A percentile compares a stretch with the other conserved stretches of the same genome.
These are phyloP conservation scores for Amorpha juglandis DNA, from an alignment of 2,888 invertebrate species.

Conservation along the genomic window DNA sequence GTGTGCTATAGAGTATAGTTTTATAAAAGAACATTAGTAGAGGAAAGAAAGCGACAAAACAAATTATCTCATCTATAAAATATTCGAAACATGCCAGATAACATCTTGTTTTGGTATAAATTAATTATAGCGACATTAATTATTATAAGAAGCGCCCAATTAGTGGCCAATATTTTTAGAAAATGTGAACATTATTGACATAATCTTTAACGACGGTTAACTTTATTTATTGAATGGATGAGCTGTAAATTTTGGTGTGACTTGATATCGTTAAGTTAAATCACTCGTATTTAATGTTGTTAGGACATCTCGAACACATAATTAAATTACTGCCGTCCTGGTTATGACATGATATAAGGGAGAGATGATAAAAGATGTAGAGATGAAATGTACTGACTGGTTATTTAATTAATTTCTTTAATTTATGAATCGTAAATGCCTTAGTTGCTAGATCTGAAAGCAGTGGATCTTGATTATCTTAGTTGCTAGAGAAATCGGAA, in stretches of 20 bases:
- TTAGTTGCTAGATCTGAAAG: too few relatives aligned
- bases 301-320: slow-evolving; percentile 5
- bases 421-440: too few relatives aligned
- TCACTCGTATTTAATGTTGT: slow-evolving; percentile 12
- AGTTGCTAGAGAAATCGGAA: too few relatives aligned
- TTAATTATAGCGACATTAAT: slow-evolving; percentile 69
- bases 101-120: slow-evolving; percentile 65
- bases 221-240: slow-evolving; percentile 32
- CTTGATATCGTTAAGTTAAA: slow-evolving; percentile 11
- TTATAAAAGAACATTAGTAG: slow-evolving; percentile 12
- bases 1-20: not conserved
- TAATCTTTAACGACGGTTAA: slow-evolving; percentile 37
- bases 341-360: too few relatives aligned
- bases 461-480: too few relatives aligned
- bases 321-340: not conserved
- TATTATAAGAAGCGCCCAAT: slow-evolving; percentile 64
- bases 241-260: slow-evolving; percentile 24
- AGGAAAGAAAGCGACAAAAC: slow-evolving; percentile 57
- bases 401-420: too few relatives aligned
- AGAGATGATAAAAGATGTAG: too few relatives aligned
- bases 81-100: slow-evolving; percentile 63
- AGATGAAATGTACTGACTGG: too few relatives aligned
- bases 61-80: slow-evolving; percentile 71
- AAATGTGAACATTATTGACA: slow-evolving; percentile 43
- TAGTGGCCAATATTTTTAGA: slow-evolving; percentile 53